These are phyloP conservation scores for Asbolus verrucosus DNA, from an alignment of 1,140 invertebrate genomes.

Conservation along the genomic window DNA sequence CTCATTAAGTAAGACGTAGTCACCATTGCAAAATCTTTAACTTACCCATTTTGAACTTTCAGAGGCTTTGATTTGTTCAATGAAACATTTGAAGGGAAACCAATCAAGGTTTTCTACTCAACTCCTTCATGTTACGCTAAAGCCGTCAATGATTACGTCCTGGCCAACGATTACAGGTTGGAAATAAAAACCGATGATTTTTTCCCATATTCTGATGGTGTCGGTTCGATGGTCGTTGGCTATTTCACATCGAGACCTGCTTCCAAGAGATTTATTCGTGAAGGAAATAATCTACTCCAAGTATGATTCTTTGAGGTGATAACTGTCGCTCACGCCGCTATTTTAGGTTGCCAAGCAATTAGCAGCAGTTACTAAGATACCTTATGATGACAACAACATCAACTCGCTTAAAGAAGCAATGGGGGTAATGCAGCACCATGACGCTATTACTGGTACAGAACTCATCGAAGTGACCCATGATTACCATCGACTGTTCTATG, in stretches of 20 bases:
- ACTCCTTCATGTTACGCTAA: constrained; percentile 94
- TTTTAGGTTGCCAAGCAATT: constrained; percentile 71
- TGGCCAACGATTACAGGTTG: background rate
- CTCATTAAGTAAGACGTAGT: constrained; percentile 72
- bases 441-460: constrained; percentile 74
- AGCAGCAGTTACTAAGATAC: constrained; percentile 25
- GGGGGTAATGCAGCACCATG: constrained; percentile 79
- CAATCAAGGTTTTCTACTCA: constrained; percentile 88
- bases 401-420: constrained; percentile 66
- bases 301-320: constrained; percentile 57
- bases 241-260: constrained; percentile 84
- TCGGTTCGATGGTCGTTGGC: constrained; percentile 92
- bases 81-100: constrained; percentile 6
- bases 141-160: constrained; percentile 76
- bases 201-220: constrained; percentile 90
- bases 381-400: constrained; percentile 48
- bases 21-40: background rate
- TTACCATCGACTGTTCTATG: constrained; percentile 74
- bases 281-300: constrained; percentile 76
- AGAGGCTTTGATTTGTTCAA: constrained; percentile 50
- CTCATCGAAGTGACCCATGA: constrained; percentile 80
- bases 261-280: constrained; percentile 73
- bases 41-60: constrained; percentile 51
- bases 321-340: background rate
- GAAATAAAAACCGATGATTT: constrained; percentile 69